Base-by-base conservation (phyloP, 2,888 invertebrate species). In the Lepidonotus clava region DNA sequence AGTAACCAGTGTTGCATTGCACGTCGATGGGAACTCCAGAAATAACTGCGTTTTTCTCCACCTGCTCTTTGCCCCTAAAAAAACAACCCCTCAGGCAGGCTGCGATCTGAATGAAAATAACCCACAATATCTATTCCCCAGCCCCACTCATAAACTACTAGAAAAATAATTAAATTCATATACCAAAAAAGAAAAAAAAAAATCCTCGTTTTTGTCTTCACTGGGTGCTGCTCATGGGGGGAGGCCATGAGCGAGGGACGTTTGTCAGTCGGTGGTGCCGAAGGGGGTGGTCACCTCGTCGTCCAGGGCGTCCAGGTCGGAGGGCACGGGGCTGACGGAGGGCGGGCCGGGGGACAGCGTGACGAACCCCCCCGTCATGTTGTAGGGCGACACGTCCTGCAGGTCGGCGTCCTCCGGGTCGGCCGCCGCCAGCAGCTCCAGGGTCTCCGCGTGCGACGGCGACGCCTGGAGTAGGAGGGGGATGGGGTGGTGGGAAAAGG, bases 311-410 rank as follows among this genome's bases (percentile, higher is more conserved):
- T 92, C 92, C 0, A 91, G 77, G 83, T 92, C 92, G 8, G 91
- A 91, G 2, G 89, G 88, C 1, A 89, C 87, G n/a, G 87, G 87
- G 32, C 83, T 83, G 0, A 87, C 83, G 34, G 80, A 80, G n/a
- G 71, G 87, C 8, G 87, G 83, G 21, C 67, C 83, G 0, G 91
- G 91, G 28, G 92, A 91, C 5, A 88, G 84, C 14, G 88, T 89
- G 51, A 91, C 92, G 89, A 93, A 92, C 6, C 92, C 92, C 5
- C 92, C 91, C 0, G 92, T 91, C 88, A 92, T 90, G 85, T 91
- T 92, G 85, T 83, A 92, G 0, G 92, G 92, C 24, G 92, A 93
- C 85, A 92, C 88, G 53, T 89, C 89, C 1, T 85, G 87, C 18
- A 21, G 87, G 84, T 86, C 85, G 40, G 91, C 91, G n/a, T 91